Evolutionary conservation across 2,113 vertebrate genomes (phyloP), one percentile per base, ranked within the genome.

Genomic region (Nicator chloris): DNA sequence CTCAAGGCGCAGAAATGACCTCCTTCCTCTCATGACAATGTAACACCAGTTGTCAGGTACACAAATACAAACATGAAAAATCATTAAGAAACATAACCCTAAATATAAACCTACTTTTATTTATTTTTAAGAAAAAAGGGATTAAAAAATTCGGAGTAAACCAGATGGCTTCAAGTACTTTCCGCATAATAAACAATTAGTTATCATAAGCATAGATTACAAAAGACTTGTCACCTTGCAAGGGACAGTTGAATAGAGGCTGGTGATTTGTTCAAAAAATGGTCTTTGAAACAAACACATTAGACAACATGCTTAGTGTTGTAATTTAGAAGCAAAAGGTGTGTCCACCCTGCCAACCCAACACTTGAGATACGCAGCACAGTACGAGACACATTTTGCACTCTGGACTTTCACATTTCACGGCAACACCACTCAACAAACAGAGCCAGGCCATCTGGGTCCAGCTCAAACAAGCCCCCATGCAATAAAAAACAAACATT

Each of bases 161-260:
- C 79, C 20, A 78, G 92, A 82, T 96, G 92, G 90, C 92, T 95
- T 91, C 82, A 92, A 96, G 95, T 96, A 96, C 92, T 91, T 92
- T 82, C 59, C 9, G 3, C 73, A 23, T 61, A 91, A 70, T 69
- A 86, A 96, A 72, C 72, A 71, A 92, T 64, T 45, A 92, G 64
- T 37, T 66, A 51, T 61, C 83, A 60, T 61, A 51, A 47, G 88
- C 39, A 93, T 1, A 88, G 85, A 81, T 70, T 89, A 87, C 78
- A 96, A 96, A 96, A 73, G 60, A 88, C 61, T 77, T 92, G 56
- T 65, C 88, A 49, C 82, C 82, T 93, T 76, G 70, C n/a, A 51
- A 71, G 82, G 86, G 81, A 91, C 82, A 92, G 77, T 27, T 79
- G 80, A 91, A 69, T 23, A 91, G 13, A 91, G 91, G 94, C 35